Evolutionary conservation across 2,113 vertebrate genomes (phyloP).

Genomic region (Paramisgurnus dabryanus): DNA sequence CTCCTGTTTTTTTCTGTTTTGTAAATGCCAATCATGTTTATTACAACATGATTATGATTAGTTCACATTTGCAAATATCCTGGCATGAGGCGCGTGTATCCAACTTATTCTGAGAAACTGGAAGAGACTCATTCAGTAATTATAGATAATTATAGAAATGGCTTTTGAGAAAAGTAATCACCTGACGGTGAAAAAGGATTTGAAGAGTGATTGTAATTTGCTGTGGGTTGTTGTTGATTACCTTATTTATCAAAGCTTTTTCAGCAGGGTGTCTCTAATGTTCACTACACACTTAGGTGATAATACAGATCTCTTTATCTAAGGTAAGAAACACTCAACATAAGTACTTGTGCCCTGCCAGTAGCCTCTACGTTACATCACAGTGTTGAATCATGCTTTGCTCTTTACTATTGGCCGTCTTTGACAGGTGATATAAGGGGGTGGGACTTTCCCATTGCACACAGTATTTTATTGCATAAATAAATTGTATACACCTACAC

Average conservation of each 20-base stretch:
- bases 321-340: not conserved
- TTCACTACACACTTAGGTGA: not conserved
- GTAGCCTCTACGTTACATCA: no score
- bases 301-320: not conserved
- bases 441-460: no score
- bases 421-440: no score
- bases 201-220: conserved; percentile 31
- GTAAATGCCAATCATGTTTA: conserved; percentile 22
- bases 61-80: conserved; percentile 19
- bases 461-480: no score
- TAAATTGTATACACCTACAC: no score
- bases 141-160: conserved; percentile 28
- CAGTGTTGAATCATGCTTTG: no score
- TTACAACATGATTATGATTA: conserved; percentile 21
- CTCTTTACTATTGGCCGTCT: no score
- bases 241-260: conserved; percentile 16
- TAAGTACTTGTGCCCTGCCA: not conserved
- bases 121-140: conserved; percentile 23
- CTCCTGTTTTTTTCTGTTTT: not conserved
- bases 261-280: conserved; percentile 8
- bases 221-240: conserved; percentile 30
- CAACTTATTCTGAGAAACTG: conserved; percentile 23
- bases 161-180: conserved; percentile 34
- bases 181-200: not conserved
- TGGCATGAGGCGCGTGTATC: conserved; percentile 4